A percentile compares a stretch with the other conserved stretches of the same genome.
phyloP scores from a whole-genome alignment of 2,797 vertebrate species.

The Phrynocephalus guinanensis region DNA sequence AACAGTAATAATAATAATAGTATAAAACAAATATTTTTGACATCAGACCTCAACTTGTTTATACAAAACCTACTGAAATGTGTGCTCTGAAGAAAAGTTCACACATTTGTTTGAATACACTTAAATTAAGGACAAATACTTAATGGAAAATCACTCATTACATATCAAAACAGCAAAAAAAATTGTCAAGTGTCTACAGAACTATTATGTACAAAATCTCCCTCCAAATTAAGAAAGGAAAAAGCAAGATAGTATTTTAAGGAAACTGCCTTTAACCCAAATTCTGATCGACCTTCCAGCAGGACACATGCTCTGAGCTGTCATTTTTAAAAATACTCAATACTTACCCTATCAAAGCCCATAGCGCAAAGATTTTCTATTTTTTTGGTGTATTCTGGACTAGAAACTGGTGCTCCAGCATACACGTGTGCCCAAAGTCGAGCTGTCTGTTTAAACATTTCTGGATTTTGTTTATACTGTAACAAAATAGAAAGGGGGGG shows the following conservation, averaged over 20 bases:
- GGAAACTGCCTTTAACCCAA: background rate
- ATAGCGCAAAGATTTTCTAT: constrained; percentile 99
- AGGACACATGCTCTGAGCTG: background rate
- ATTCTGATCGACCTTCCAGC: background rate
- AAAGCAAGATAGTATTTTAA: background rate
- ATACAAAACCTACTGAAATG: background rate
- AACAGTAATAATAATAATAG: constrained; percentile 36
- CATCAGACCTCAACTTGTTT: constrained; percentile 42
- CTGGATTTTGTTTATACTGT: constrained; percentile 98
- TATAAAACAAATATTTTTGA: background rate
- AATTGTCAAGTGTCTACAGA: background rate
- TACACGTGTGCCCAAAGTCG: constrained; percentile 97
- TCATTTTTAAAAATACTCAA: background rate
- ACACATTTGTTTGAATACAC: background rate
- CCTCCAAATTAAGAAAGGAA: background rate
- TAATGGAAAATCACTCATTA: background rate
- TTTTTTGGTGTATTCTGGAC: constrained; percentile 97
- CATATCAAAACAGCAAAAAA: background rate
- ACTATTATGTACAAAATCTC: background rate
- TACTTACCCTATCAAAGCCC: constrained; percentile 99
- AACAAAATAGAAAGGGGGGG: constrained; percentile 45
- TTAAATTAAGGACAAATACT: background rate
- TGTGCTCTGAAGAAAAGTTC: background rate
- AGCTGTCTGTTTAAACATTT: constrained; percentile 99
- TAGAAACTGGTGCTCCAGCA: constrained; percentile 93